Evolutionary conservation across 2,113 vertebrate species (phyloP), one percentile per base, ranked within the genome.

Genomic region (Pterocles orientalis): DNA sequence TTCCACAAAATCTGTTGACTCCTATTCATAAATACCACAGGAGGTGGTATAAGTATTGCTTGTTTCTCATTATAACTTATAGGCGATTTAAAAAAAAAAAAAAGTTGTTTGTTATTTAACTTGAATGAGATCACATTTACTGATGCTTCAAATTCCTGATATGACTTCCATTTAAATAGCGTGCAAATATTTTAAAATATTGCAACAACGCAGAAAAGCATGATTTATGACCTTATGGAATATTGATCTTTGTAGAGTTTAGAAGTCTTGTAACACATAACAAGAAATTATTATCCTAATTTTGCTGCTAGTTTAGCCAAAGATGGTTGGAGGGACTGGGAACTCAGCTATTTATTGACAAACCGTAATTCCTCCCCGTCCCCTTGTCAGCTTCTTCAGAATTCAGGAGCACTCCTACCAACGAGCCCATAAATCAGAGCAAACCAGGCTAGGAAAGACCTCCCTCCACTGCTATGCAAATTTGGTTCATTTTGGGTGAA

Each of bases 1-100:
- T 76, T 71, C 60, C 41, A 87, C 61, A 64, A 92, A 95, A 92
- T 65, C n/a, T 36, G 24, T 79, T 75, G 78, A 94, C n/a, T 87
- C 34, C 65, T 92, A 51, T 34, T 85, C 20, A 91, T 50, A 85
- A 87, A 68, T 85, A 76, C 72, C 31, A 53, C 3, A 1, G 28
- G 39, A 82, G 10, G 15, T 79, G 61, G 24, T 41, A 1, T 13
- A 47, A 82, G 33, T 68, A 61, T 57, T 72, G 3, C 26, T 87
- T 68, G 33, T 45, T 95, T 69, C 53, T 69, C 34, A 23, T 41
- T 25, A 31, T 36, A 88, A 89, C 68, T 73, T 86, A 64, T 51
- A 70, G 28, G 4, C 10, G 53, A 70, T 66, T 76, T 64, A 12
- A 3, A 36, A 53, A n/a, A 51, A 10, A 31, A 21, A 45, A 31